Percentiles rank a stretch among this genome's conserved stretches.
phyloP scores from a whole-genome alignment of 2,113 vertebrate species.

The Oxygymnocypris stewartii region DNA sequence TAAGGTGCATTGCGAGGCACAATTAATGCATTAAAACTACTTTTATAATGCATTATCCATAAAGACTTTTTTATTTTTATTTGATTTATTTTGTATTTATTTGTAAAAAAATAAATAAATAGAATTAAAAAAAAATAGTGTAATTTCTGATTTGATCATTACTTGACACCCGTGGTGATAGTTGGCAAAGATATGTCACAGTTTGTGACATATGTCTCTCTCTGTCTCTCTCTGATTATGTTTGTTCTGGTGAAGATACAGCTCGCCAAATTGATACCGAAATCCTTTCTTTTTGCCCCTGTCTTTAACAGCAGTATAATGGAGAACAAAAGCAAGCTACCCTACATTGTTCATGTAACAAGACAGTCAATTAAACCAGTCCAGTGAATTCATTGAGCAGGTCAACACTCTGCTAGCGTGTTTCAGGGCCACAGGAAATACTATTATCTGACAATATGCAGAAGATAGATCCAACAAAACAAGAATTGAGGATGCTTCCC shows the following conservation, averaged over 20 bases:
- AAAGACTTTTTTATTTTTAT: no score
- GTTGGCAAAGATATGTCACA: background rate
- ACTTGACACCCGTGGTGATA: background rate
- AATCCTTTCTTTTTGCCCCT: background rate
- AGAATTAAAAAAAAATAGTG: no score
- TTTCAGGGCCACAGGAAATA: background rate
- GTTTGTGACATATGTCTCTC: no score
- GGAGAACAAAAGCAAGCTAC: background rate
- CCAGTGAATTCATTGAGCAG: conserved; percentile 16
- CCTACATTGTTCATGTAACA: conserved; percentile 10
- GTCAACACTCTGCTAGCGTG: background rate
- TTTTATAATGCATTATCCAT: no score
- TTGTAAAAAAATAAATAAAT: no score
- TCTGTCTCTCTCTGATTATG: background rate
- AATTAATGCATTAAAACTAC: no score
- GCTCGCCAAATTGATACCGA: background rate
- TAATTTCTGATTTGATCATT: background rate
- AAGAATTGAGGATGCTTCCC: background rate
- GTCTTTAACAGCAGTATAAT: background rate
- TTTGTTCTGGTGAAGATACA: background rate
- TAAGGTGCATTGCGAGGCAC: no score
- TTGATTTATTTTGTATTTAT: no score
- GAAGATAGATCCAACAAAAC: background rate
- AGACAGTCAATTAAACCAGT: background rate
- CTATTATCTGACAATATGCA: conserved; percentile 21